phyloP scores from a whole-genome alignment of 2,888 invertebrate species.

The Epistrophe grossulariae region DNA sequence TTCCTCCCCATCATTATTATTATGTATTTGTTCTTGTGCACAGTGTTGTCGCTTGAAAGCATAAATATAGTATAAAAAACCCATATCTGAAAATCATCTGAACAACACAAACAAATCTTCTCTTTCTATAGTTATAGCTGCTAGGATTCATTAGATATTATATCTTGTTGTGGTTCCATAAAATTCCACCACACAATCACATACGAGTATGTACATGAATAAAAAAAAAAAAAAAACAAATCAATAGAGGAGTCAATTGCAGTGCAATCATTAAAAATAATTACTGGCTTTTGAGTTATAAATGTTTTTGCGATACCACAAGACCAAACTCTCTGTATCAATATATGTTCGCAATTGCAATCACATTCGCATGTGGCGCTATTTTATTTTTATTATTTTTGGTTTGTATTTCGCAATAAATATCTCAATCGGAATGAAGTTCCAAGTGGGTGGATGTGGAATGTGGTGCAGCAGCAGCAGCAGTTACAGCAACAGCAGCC shows the following conservation, averaged over 20 bases:
- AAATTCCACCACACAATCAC: neutral
- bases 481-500: neutral
- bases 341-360: neutral
- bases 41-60: constrained; percentile 7
- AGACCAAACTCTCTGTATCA: neutral
- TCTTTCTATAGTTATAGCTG: no score
- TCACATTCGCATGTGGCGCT: constrained; percentile 18
- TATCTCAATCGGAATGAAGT: constrained; percentile 75
- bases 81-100: neutral
- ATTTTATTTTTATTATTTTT: constrained; percentile 16
- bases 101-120: neutral
- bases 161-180: constrained; percentile 5
- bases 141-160: constrained; percentile 39
- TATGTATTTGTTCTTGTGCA: neutral
- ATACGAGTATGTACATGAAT: neutral
- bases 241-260: constrained; percentile 67
- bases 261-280: constrained; percentile 75
- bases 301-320: constrained; percentile 53
- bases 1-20: constrained; percentile 16
- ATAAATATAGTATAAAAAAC: constrained; percentile 3
- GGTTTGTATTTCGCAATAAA: constrained; percentile 63
- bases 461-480: constrained; percentile 51
- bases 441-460: constrained; percentile 74
- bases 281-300: constrained; percentile 71
- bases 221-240: constrained; percentile 13